Base-by-base conservation (phyloP, 1,140 invertebrate species). In the Pseudomyrmex sp. region DNA sequence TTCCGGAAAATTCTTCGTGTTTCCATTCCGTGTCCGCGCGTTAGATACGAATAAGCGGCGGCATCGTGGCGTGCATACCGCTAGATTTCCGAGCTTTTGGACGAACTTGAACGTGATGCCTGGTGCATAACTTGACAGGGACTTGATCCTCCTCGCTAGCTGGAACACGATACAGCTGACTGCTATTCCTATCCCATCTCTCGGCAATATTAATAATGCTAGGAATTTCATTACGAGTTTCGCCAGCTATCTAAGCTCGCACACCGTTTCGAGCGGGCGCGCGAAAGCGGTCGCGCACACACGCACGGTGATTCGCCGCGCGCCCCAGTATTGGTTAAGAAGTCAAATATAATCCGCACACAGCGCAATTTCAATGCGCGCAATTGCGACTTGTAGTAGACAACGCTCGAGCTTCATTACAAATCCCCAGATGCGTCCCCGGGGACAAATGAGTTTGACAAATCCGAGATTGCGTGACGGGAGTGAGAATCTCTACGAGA, bases 191-290 rank as follows among this genome's bases (percentile, higher is more conserved):
- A 87, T 83, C 85, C 87, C 68, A 83, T 85, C 90, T 66, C 82
- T 66, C 82, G 80, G 84, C 86, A 87, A 91, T 91, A 91, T 91
- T 90, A 91, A 91, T 91, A 91, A 91, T 88, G 85, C 85, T 85
- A 89, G 88, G 90, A 91, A 91, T 91, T 91, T 91, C 90, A 91
- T 91, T 91, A 91, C 76, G 88, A 85, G 89, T 89, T 88, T 89
- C 87, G 82, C 69, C 83, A 65, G 83, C 83, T 70, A 83, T 80
- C 80, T 82, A 86, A 90, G 86, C 88, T 84, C 62, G 56, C 68
- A 35, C 77, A 73, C 59, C 83, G 76, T 85, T 76, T 82, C 86
- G 26, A 26, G 26, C 26, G 26, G 26, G 26, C 26, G 35, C 35
- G 35, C 35, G 35, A 35, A 35, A 70, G 58, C 80, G 70, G 65